phyloP scores from a whole-genome alignment of 2,888 invertebrate genomes.

The Tetanocera ferruginea region DNA sequence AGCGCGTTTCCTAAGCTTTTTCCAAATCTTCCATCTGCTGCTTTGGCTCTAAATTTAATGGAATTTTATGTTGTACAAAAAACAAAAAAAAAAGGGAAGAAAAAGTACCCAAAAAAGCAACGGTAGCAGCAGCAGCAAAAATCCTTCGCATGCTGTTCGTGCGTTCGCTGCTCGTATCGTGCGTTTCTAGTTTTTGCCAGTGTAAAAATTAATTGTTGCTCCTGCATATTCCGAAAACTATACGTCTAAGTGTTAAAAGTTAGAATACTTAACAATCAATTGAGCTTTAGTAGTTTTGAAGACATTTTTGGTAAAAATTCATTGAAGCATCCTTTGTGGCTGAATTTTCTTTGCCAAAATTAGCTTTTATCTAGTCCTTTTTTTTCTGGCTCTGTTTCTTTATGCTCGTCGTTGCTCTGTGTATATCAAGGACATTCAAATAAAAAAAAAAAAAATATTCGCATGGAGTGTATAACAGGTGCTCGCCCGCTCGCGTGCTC shows the following conservation, averaged over 20 bases:
- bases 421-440: constrained; percentile 35
- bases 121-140: background rate
- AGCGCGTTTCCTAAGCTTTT: background rate
- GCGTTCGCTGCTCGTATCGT: background rate
- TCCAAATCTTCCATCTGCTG: background rate
- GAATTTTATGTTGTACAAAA: background rate
- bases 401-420: constrained; percentile 19
- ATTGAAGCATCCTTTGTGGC: background rate
- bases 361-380: background rate
- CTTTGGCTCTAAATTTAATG: background rate
- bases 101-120: background rate
- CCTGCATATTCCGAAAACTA: background rate
- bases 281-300: background rate
- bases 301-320: background rate
- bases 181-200: background rate
- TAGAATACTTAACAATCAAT: background rate
- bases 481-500: constrained; percentile 19
- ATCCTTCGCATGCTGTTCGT: background rate
- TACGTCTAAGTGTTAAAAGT: background rate
- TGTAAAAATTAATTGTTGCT: constrained; percentile 20
- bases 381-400: background rate
- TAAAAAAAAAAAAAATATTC: constrained; percentile 12
- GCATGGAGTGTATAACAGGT: constrained; percentile 43
- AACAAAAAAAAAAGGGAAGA: background rate
- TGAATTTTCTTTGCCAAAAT: background rate